These are phyloP conservation scores for Kryptolebias ocellatus DNA, from an alignment of 2,797 vertebrate genomes.

Conservation along the genomic window DNA sequence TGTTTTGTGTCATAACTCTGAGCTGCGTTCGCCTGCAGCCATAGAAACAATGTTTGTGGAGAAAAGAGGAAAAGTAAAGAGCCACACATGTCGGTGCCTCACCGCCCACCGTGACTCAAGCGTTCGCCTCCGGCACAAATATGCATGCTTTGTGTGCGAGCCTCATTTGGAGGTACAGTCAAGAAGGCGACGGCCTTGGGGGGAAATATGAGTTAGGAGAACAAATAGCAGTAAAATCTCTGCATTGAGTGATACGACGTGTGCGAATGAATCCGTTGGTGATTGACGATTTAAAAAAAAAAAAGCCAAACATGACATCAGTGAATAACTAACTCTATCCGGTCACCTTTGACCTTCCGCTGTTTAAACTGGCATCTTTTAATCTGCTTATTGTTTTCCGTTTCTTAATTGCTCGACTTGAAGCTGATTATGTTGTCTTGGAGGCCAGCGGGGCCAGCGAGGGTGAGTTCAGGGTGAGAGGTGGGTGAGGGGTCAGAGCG, in stretches of 20 bases:
- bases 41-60: constrained; percentile 35
- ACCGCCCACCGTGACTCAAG: constrained; percentile 6
- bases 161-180: constrained; percentile 4
- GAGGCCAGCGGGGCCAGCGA: constrained; percentile 25
- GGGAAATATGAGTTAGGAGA: background rate
- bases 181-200: background rate
- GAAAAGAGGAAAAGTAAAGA: background rate
- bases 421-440: constrained; percentile 30
- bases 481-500: constrained; percentile 25
- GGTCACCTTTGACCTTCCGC: constrained; percentile 24
- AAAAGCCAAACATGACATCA: background rate
- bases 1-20: constrained; percentile 2
- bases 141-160: background rate
- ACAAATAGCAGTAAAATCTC: background rate
- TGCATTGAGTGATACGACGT: background rate
- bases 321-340: background rate
- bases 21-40: constrained; percentile 19
- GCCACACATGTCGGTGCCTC: background rate
- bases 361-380: constrained; percentile 37
- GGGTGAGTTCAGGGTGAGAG: constrained; percentile 23
- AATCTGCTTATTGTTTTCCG: constrained; percentile 52
- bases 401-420: constrained; percentile 47
- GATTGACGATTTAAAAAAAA: no score
- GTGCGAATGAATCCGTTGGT: background rate
- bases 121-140: constrained; percentile 19